A percentile compares a stretch with the other conserved stretches of the same genome.
phyloP scores from a whole-genome alignment of 2,797 vertebrate species.

The Spinus pinus region DNA sequence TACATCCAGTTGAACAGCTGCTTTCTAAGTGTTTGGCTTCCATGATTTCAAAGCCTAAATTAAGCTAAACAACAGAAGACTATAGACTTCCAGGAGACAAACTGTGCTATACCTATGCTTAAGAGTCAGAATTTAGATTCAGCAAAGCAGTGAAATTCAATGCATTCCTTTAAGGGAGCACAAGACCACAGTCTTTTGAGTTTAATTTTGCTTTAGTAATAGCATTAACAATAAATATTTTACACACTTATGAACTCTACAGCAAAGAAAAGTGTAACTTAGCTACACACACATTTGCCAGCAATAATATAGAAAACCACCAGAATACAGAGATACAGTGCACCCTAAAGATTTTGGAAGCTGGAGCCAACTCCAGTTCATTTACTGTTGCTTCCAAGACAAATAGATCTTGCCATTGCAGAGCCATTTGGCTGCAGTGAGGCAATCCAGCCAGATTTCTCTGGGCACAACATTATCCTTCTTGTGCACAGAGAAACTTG shows the following conservation, averaged over 20 bases:
- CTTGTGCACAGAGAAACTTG: background rate
- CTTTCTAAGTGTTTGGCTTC: constrained; percentile 59
- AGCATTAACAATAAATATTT: background rate
- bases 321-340: background rate
- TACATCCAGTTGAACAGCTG: constrained; percentile 78
- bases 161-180: background rate
- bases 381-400: background rate
- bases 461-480: fast-evolving
- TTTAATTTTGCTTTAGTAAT: background rate
- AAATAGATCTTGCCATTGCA: background rate
- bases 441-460: background rate
- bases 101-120: background rate
- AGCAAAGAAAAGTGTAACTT: background rate
- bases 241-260: background rate
- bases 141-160: background rate
- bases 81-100: background rate
- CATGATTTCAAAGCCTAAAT: constrained; percentile 58
- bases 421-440: background rate
- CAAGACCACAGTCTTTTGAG: background rate
- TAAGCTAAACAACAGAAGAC: constrained; percentile 15
- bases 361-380: fast-evolving
- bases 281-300: background rate
- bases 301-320: background rate
- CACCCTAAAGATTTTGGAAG: background rate
- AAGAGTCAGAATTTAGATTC: background rate